Conservation (phyloP, 2,888 invertebrate species). For the Eristalis arbustorum region DNA sequence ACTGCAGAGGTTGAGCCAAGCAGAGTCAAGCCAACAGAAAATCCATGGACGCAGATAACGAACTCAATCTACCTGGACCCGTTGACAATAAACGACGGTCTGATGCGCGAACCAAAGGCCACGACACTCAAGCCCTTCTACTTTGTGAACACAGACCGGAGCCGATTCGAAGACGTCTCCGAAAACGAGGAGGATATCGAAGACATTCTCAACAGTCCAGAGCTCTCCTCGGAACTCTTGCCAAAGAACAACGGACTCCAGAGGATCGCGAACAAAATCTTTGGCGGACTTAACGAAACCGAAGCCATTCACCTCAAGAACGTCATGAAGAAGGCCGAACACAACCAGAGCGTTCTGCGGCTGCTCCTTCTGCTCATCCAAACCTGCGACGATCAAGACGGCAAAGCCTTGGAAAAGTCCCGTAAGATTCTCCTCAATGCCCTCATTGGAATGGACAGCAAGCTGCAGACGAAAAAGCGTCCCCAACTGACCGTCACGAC, state of each 20-base stretch:
- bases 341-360: slow-evolving; percentile 87
- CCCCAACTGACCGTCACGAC: slow-evolving; percentile 79
- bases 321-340: slow-evolving; percentile 90
- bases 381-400: slow-evolving; percentile 88
- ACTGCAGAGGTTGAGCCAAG: neutral
- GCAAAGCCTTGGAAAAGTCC: slow-evolving; percentile 86
- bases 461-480: slow-evolving; percentile 75
- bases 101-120: slow-evolving; percentile 80
- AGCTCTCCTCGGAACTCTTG: slow-evolving; percentile 81
- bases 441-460: slow-evolving; percentile 83
- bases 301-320: slow-evolving; percentile 88
- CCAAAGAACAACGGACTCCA: slow-evolving; percentile 85
- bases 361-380: slow-evolving; percentile 88
- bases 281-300: slow-evolving; percentile 88
- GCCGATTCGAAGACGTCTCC: slow-evolving; percentile 50
- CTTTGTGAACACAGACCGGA: slow-evolving; percentile 69
- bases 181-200: slow-evolving; percentile 78
- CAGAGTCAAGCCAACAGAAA: slow-evolving; percentile 75
- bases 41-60: slow-evolving; percentile 81
- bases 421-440: slow-evolving; percentile 86
- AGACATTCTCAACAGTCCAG: slow-evolving; percentile 81
- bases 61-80: slow-evolving; percentile 87
- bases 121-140: slow-evolving; percentile 79
- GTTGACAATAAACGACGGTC: slow-evolving; percentile 85
- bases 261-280: slow-evolving; percentile 87